Conservation (phyloP, 2,113 vertebrate species). For the Pelmatolapia mariae region DNA sequence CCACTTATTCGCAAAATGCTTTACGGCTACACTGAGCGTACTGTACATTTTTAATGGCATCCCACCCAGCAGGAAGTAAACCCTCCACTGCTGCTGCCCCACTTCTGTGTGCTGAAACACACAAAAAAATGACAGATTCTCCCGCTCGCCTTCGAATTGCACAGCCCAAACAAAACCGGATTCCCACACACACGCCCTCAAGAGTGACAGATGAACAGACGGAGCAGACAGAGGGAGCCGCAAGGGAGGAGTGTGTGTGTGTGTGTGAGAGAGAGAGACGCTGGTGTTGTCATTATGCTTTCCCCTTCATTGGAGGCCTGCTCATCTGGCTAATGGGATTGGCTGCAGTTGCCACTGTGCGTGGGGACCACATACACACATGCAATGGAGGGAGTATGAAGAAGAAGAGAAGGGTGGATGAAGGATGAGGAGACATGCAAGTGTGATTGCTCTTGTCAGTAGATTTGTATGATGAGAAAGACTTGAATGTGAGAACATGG, state of each 20-base stretch:
- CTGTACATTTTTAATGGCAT: not conserved
- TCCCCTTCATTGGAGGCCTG: slow-evolving; percentile 61
- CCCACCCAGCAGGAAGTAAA: not conserved
- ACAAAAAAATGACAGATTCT: not conserved
- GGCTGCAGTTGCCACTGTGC: slow-evolving; percentile 39
- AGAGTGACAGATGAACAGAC: slow-evolving; percentile 26
- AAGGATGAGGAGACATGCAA: not conserved
- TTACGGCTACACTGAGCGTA: not conserved
- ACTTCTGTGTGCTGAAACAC: not conserved
- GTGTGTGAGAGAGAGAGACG: not conserved
- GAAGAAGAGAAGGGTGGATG: not conserved
- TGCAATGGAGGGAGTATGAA: not conserved
- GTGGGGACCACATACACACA: not conserved
- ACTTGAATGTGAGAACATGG: not conserved
- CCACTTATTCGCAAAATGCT: not conserved
- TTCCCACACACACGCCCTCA: not conserved
- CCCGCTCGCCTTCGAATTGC: not conserved
- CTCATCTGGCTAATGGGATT: slow-evolving; percentile 71
- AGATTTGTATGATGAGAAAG: not conserved
- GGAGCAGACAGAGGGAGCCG: slow-evolving; percentile 1
- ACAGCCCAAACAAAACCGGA: not conserved
- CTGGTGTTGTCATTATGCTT: slow-evolving; percentile 57
- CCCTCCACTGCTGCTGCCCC: not conserved
- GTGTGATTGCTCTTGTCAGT: slow-evolving; percentile 9
- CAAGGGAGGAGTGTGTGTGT: not conserved